Conservation (phyloP, 1,140 invertebrate genomes). For the Arctopsyche grandis region DNA sequence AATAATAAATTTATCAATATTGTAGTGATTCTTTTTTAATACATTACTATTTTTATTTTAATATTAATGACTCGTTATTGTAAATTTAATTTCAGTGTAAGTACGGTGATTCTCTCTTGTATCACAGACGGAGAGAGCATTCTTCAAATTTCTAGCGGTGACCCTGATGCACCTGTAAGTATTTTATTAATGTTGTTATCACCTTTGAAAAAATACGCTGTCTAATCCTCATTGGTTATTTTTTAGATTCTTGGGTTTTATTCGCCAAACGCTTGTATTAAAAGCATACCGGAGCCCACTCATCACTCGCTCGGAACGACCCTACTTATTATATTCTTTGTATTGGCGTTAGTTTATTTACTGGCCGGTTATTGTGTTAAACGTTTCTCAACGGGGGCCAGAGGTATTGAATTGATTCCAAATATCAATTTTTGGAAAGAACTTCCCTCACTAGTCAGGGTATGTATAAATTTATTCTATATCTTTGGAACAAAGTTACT, state of each 20-base stretch:
- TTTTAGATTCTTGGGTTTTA: constrained; percentile 62
- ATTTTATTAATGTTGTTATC: not conserved
- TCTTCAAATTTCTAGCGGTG: not conserved
- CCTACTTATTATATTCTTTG: constrained; percentile 63
- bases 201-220: too few species aligned
- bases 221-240: not conserved
- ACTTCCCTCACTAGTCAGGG: constrained; percentile 67
- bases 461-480: too few species aligned
- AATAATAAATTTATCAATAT: too few species aligned
- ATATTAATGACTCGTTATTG: not conserved
- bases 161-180: not conserved
- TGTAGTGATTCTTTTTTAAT: not conserved
- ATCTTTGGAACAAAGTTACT: not conserved
- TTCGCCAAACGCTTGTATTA: constrained; percentile 60
- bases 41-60: not conserved
- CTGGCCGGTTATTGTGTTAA: constrained; percentile 65
- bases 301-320: constrained; percentile 62
- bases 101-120: not conserved
- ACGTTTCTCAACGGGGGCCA: constrained; percentile 69
- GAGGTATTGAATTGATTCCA: constrained; percentile 68
- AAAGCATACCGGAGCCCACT: constrained; percentile 53
- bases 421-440: constrained; percentile 69
- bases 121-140: not conserved
- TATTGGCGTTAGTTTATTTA: constrained; percentile 61
- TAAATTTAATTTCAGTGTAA: not conserved